Evolutionary conservation across 2,888 invertebrate genomes (phyloP), one percentile per base, ranked within the genome.

Genomic region (Ceratothoa steindachneri): DNA sequence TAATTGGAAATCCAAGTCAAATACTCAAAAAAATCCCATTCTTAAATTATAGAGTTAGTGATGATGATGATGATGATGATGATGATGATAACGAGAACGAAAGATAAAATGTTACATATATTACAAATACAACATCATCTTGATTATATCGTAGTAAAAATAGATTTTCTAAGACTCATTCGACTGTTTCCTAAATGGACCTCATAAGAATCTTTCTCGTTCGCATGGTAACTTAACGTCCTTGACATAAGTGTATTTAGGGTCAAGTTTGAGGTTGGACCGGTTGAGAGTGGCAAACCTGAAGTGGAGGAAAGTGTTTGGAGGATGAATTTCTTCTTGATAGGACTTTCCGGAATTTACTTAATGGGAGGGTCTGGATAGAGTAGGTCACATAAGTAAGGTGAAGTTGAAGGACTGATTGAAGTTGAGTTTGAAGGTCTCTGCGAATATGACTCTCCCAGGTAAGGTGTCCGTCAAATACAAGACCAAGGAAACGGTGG

Each of bases 371-470:
- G 41, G 41, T 41, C 5, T 41, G 41, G 15, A 41, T 41, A 41
- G 41, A 41, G 41, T 5, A 41, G 7, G 41, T 15, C 41, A 41
- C 41, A 15, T 41, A 41, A 5, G 41, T 5, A 9, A 41, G 41
- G 15, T 41, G 41, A 15, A 15, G 15, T 15, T 41, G 41, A 9
- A 22, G 55, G 7, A 55, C 5, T 5, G 55, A 22, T 12, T 55
- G 55, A 19, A 55, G 55, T 19, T 19, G 55, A 55, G 55, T 5
- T 22, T 55, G 55, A 55, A 55, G 55, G 55, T 55, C 55, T 55
- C 55, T 55, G 12, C n/a, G n/a, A n/a, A n/a, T n/a, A n/a, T n/a
- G n/a, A n/a, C n/a, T n/a, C n/a, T n/a, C n/a, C n/a, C n/a, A n/a
- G n/a, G n/a, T n/a, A n/a, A n/a, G n/a, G n/a, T n/a, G n/a, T n/a